Evolutionary conservation across 2,888 invertebrate genomes (phyloP).

Genomic region (Acanthosepion pharaonis): DNA sequence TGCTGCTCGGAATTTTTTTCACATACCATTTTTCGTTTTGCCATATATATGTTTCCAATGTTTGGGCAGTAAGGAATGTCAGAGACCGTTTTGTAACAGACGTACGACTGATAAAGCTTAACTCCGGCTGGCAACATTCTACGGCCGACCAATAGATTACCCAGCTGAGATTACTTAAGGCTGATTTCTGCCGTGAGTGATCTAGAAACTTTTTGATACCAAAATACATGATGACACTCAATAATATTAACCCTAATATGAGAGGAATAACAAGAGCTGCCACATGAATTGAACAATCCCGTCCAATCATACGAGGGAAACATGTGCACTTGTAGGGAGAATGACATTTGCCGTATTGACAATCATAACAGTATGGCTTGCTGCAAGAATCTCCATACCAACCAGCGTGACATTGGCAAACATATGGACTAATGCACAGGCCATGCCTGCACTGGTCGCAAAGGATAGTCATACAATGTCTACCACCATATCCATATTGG

Average conservation of each 20-base stretch:
- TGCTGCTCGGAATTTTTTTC: conserved; percentile 55
- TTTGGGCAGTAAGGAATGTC: conserved; percentile 50
- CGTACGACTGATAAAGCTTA: conserved; percentile 52
- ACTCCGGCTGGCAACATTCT: background rate
- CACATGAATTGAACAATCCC: background rate
- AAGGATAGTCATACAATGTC: conserved; percentile 52
- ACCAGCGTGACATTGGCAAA: conserved; percentile 56
- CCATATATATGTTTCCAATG: conserved; percentile 54
- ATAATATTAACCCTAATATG: background rate
- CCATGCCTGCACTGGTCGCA: conserved; percentile 56
- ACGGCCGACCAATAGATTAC: conserved; percentile 58
- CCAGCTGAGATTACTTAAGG: conserved; percentile 59
- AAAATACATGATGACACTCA: background rate
- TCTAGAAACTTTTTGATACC: background rate
- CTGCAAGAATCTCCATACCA: conserved; percentile 56
- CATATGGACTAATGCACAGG: conserved; percentile 53
- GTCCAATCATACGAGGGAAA: background rate
- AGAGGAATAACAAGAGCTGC: background rate
- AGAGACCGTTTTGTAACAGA: conserved; percentile 57
- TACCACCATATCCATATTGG: conserved; percentile 53
- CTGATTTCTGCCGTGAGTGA: conserved; percentile 44
- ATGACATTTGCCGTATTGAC: conserved; percentile 56
- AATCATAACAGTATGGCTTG: conserved; percentile 53
- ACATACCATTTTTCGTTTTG: conserved; percentile 57
- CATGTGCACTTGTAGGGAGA: background rate